These are phyloP conservation scores for Parelbella ahira DNA, from an alignment of 2,888 invertebrate species.

Conservation along the genomic window DNA sequence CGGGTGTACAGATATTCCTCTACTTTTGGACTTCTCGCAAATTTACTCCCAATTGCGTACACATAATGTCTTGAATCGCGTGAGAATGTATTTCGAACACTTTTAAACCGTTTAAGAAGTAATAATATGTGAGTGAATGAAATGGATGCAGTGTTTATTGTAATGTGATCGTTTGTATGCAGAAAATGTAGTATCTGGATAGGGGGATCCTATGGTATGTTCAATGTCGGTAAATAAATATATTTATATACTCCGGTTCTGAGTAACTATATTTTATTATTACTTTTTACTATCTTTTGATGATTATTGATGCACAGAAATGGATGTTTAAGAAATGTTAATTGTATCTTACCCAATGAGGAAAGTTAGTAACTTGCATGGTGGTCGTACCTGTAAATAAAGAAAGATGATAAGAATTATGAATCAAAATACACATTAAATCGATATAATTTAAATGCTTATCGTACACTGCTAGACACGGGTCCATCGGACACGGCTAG, in stretches of 20 bases:
- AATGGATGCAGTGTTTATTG: conserved; percentile 18
- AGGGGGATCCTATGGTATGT: too few relatives aligned
- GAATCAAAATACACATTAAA: neutral
- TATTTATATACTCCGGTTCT: too few relatives aligned
- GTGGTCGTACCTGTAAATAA: conserved; percentile 53
- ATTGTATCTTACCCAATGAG: conserved; percentile 40
- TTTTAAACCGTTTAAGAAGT: conserved; percentile 12
- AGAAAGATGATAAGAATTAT: conserved; percentile 16
- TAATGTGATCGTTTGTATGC: conserved; percentile 12
- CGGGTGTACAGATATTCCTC: conserved; percentile 10
- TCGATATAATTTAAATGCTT: too few relatives aligned
- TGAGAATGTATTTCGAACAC: neutral
- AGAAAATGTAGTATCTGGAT: conserved; percentile 11
- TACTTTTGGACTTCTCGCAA: conserved; percentile 1
- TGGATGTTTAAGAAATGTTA: too few relatives aligned
- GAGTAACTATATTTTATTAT: too few relatives aligned
- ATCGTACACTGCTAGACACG: too few relatives aligned
- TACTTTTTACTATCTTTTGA: too few relatives aligned
- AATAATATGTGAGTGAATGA: conserved; percentile 15
- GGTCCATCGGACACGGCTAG: too few relatives aligned
- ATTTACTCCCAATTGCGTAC: conserved; percentile 2
- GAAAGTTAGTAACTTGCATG: conserved; percentile 35
- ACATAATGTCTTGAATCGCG: conserved; percentile 7
- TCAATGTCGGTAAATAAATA: too few relatives aligned
- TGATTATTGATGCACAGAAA: too few relatives aligned